Evolutionary conservation across 2,113 vertebrate genomes (phyloP).

Genomic region (Hirundichthys speculiger): DNA sequence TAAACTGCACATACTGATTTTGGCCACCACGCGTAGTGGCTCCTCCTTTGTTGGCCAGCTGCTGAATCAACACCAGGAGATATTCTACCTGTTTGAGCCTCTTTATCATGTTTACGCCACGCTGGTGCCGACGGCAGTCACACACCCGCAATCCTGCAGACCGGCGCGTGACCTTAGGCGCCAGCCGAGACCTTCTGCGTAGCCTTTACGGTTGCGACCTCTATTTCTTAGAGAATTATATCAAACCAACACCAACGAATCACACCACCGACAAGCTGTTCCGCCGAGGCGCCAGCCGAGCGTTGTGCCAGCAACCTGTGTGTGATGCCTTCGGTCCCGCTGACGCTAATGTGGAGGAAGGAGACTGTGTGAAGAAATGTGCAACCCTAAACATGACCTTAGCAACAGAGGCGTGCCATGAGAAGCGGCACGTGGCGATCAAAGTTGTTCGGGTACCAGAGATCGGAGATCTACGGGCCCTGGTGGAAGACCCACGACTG

Average conservation of each 20-base stretch:
- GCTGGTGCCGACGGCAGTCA: slow-evolving; percentile 89
- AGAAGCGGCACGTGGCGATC: slow-evolving; percentile 90
- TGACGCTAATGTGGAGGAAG: slow-evolving; percentile 89
- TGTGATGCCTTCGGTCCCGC: slow-evolving; percentile 83
- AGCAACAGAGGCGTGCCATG: slow-evolving; percentile 88
- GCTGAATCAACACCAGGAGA: slow-evolving; percentile 95
- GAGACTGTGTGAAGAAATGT: slow-evolving; percentile 93
- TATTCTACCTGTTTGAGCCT: slow-evolving; percentile 98
- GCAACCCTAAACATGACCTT: slow-evolving; percentile 89
- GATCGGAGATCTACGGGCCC: slow-evolving; percentile 88
- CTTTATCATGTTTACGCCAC: slow-evolving; percentile 96
- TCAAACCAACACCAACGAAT: slow-evolving; percentile 90
- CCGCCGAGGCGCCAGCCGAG: slow-evolving; percentile 92
- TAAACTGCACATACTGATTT: slow-evolving; percentile 92
- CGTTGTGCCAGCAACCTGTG: slow-evolving; percentile 90
- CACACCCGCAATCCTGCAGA: slow-evolving; percentile 87
- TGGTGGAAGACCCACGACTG: slow-evolving; percentile 93
- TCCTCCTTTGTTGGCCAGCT: slow-evolving; percentile 97
- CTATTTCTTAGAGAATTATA: slow-evolving; percentile 95
- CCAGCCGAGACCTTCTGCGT: slow-evolving; percentile 91
- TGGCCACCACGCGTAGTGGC: slow-evolving; percentile 94
- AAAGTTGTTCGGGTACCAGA: slow-evolving; percentile 94
- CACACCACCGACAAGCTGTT: slow-evolving; percentile 94
- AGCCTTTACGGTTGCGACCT: slow-evolving; percentile 95
- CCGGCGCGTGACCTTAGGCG: slow-evolving; percentile 91